Evolutionary conservation across 1,140 invertebrate genomes (phyloP).

Genomic region (Oryctes rhinoceros): DNA sequence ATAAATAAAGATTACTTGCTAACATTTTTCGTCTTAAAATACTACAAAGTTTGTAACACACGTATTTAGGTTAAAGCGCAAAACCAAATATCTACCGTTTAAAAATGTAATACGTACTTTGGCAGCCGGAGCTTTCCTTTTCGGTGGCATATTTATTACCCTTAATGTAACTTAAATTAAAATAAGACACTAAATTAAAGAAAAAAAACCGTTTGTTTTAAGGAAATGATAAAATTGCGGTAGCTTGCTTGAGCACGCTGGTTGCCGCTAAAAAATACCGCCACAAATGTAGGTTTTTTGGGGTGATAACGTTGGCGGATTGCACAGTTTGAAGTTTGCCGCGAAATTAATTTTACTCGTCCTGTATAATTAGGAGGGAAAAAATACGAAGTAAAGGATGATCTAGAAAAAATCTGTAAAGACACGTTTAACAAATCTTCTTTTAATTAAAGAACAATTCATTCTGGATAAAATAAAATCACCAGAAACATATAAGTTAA

Average conservation of each 20-base stretch:
- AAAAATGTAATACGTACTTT: conserved; percentile 16
- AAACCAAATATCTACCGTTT: neutral
- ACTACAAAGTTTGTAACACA: neutral
- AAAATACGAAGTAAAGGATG: too few relatives aligned
- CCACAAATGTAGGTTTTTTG: conserved; percentile 18
- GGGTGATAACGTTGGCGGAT: neutral
- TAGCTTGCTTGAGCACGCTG: neutral
- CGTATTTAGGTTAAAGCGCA: neutral
- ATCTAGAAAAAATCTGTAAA: too few relatives aligned
- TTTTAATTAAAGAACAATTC: too few relatives aligned
- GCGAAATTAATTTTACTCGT: neutral
- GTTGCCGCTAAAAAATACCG: conserved; percentile 41
- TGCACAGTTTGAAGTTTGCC: neutral
- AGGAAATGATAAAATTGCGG: too few relatives aligned
- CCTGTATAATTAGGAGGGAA: too few relatives aligned
- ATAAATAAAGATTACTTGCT: too few relatives aligned
- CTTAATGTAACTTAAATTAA: neutral
- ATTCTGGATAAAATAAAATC: too few relatives aligned
- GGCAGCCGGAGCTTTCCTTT: conserved; percentile 36
- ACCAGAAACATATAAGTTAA: too few relatives aligned
- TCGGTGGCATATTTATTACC: conserved; percentile 36
- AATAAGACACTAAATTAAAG: neutral
- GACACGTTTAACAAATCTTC: too few relatives aligned
- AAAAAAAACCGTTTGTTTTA: too few relatives aligned
- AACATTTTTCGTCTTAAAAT: neutral